These are phyloP conservation scores for Cosmia pyralina DNA, from an alignment of 2,888 invertebrate species.

Conservation along the genomic window DNA sequence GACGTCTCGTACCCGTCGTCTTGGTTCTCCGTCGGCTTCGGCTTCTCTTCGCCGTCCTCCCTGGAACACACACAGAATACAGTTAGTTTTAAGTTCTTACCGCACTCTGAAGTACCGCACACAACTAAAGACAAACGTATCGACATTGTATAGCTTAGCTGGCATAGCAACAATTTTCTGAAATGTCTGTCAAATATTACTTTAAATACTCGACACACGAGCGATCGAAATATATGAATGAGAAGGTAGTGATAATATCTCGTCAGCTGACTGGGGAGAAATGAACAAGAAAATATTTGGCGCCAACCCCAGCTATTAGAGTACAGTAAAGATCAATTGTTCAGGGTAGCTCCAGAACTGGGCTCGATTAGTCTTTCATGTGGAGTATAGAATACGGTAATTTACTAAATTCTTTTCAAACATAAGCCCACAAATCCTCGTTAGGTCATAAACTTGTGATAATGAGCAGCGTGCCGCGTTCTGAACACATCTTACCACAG, in stretches of 20 bases:
- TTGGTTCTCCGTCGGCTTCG: constrained; percentile 92
- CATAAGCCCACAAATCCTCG: constrained; percentile 23
- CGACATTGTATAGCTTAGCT: not conserved
- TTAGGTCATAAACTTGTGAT: constrained; percentile 24
- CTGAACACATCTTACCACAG: constrained; percentile 39
- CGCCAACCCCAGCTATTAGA: constrained; percentile 2
- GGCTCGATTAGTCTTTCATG: not conserved
- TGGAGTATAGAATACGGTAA: not conserved
- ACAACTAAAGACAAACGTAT: constrained; percentile 1
- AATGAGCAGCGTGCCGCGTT: constrained; percentile 37
- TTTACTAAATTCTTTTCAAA: constrained; percentile 6
- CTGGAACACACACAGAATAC: constrained; percentile 70
- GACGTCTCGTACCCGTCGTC: constrained; percentile 98
- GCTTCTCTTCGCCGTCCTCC: constrained; percentile 89
- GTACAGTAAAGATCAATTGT: not conserved
- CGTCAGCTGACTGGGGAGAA: constrained; percentile 6
- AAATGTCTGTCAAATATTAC: not conserved
- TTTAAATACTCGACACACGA: not conserved
- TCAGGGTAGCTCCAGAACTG: not conserved
- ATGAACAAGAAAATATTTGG: not conserved
- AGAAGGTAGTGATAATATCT: not conserved
- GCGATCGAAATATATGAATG: constrained; percentile 2
- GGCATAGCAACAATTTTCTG: not conserved
- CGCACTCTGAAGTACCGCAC: not conserved
- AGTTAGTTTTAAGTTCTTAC: constrained; percentile 5